Evolutionary conservation across 1,140 invertebrate genomes (phyloP), one percentile per base, ranked within the genome.

Genomic region (Drosophila navojoa): DNA sequence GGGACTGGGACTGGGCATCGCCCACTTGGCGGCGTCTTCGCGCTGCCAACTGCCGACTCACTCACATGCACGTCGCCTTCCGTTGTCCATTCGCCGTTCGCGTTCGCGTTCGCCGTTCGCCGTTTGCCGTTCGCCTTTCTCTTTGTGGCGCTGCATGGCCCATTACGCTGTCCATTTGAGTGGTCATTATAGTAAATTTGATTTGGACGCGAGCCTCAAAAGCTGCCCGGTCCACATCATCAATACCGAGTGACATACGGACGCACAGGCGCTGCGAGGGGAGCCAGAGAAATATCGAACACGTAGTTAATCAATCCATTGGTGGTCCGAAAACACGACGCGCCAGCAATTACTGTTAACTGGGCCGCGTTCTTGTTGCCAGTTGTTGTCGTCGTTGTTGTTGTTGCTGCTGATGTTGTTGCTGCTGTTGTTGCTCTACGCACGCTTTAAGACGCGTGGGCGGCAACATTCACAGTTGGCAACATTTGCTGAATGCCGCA

Each of bases 251-350:
- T 84, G 80, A 85, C 80, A 84, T 32, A 70, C 58, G 22, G 40
- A 22, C 9, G 5, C 22, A 55, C 5, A 19, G 40, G 19, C 11
- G 42, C 13, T 19, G n/a, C 7, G 0, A 27, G 40, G 27, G 68
- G 55, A 53, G 55, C 49, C 47, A 15, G 42, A 63, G 77, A 71
- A 86, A 81, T 81, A 86, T 85, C 74, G 81, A 85, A 85, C 81
- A 85, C 81, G 81, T 85, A 86, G 81, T 85, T 85, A 86, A 85
- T 85, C 81, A 85, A 85, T 85, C 81, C 81, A 85, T 86, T 85
- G 81, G 81, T 85, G 81, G 81, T 85, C 81, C 77, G 27, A 75
- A 74, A 77, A 74, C 74, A 81, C 80, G 81, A 85, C 81, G 77
- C 80, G 77, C 81, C 77, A 80, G 81, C 81, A 84, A 85, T 85